Conservation (phyloP, 2,797 vertebrate genomes). For the Lindbergichthys nudifrons region DNA sequence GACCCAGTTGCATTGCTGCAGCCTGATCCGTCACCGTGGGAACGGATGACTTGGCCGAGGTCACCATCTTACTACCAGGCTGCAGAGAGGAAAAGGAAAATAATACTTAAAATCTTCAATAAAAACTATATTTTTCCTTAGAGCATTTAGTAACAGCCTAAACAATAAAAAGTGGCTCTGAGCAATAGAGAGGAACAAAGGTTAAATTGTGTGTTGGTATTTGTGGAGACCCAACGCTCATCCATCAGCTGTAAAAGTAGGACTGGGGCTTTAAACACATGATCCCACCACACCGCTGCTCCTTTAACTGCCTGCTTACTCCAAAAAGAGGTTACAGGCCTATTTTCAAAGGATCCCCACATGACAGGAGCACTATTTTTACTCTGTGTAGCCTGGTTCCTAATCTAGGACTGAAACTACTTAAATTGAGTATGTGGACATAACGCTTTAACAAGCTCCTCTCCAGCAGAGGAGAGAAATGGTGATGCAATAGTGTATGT, state of each 20-base stretch:
- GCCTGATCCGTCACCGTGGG: conserved; percentile 97
- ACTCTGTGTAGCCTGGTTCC: conserved; percentile 63
- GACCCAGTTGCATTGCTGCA: conserved; percentile 97
- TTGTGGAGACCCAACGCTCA: not conserved
- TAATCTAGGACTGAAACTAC: conserved; percentile 43
- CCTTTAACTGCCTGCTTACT: conserved; percentile 39
- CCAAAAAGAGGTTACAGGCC: conserved; percentile 64
- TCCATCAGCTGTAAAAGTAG: not conserved
- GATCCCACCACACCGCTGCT: conserved; percentile 23
- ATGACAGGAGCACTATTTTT: conserved; percentile 65
- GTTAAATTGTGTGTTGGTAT: conserved; percentile 9
- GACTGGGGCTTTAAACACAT: conserved; percentile 26
- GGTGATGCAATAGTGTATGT: not conserved
- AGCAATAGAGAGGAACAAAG: conserved; percentile 1
- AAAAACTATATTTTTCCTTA: not conserved
- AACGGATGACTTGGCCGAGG: conserved; percentile 95
- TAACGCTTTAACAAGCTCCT: conserved; percentile 40
- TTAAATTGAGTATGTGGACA: conserved; percentile 9
- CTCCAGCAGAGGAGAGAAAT: conserved; percentile 12
- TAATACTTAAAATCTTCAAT: not conserved
- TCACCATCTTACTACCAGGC: conserved; percentile 98
- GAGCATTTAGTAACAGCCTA: not conserved
- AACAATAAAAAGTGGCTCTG: not conserved
- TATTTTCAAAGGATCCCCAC: conserved; percentile 59
- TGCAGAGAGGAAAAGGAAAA: conserved; percentile 54